Evolutionary conservation across 2,888 invertebrate genomes (phyloP).

Genomic region (Drosophila rellima): DNA sequence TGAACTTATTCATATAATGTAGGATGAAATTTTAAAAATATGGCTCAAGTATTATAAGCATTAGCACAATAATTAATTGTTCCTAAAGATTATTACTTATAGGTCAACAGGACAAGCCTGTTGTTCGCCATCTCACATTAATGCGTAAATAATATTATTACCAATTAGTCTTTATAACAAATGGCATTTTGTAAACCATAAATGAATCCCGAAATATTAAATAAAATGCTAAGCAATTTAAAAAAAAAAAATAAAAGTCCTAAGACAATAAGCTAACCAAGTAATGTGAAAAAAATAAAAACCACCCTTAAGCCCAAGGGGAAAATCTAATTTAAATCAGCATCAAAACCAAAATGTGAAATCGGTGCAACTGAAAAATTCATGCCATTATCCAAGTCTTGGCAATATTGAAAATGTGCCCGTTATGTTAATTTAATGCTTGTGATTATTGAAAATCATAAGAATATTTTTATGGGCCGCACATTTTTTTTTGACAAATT

Average conservation of each 20-base stretch:
- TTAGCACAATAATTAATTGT: neutral
- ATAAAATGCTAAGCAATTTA: neutral
- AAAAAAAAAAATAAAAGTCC: neutral
- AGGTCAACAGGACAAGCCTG: neutral
- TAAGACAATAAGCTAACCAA: neutral
- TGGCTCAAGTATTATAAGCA: neutral
- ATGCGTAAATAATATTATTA: neutral
- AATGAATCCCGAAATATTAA: neutral
- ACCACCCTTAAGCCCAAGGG: neutral
- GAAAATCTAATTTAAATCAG: neutral
- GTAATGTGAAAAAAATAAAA: slow-evolving; percentile 2
- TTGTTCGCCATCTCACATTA: neutral
- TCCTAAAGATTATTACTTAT: neutral
- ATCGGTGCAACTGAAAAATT: slow-evolving; percentile 41
- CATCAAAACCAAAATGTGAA: slow-evolving; percentile 45
- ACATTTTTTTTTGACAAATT: slow-evolving; percentile 50
- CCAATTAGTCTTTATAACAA: neutral
- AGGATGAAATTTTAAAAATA: neutral
- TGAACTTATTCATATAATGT: too few species aligned
- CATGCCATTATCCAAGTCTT: slow-evolving; percentile 30
- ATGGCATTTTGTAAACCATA: neutral
- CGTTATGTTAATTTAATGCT: slow-evolving; percentile 79
- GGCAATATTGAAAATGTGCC: slow-evolving; percentile 74
- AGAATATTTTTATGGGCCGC: slow-evolving; percentile 71
- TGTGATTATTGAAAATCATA: slow-evolving; percentile 80